Percentiles rank a stretch among this genome's conserved stretches.
These are phyloP conservation scores for Eutrigla gurnardus DNA, from an alignment of 2,797 vertebrate genomes.

Conservation along the genomic window DNA sequence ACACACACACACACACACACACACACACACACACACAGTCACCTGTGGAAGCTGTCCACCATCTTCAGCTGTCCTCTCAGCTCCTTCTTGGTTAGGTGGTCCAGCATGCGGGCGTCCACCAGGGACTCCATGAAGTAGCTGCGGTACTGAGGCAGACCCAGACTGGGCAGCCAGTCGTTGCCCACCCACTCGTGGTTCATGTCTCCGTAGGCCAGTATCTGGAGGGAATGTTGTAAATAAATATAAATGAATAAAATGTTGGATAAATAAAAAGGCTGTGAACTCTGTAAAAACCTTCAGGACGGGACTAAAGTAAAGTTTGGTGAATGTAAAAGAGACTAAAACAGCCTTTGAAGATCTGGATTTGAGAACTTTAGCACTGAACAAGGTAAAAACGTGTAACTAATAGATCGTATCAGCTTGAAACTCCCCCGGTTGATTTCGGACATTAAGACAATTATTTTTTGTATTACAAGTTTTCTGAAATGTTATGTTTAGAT, in stretches of 20 bases:
- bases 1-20: too few species aligned
- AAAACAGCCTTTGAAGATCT: too few species aligned
- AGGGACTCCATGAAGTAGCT: conserved; percentile 97
- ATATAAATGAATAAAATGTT: too few species aligned
- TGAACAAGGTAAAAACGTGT: not conserved
- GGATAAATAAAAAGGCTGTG: too few species aligned
- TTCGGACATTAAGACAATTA: too few species aligned
- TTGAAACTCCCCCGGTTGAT: not conserved
- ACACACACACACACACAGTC: not conserved
- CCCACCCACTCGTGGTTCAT: conserved; percentile 97
- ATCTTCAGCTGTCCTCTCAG: conserved; percentile 94
- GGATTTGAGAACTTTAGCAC: not conserved
- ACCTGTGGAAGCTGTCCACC: conserved; percentile 98
- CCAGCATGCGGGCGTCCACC: conserved; percentile 94
- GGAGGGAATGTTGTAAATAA: conserved; percentile 19
- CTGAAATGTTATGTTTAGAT: not conserved
- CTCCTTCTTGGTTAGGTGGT: conserved; percentile 96
- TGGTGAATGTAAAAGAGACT: too few species aligned
- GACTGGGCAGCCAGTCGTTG: conserved; percentile 94
- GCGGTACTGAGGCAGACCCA: conserved; percentile 93
- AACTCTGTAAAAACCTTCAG: too few species aligned
- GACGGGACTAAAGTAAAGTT: too few species aligned
- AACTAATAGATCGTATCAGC: not conserved
- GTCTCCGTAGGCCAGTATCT: conserved; percentile 95
- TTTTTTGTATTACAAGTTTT: not conserved